Percentiles rank a stretch among this genome's conserved stretches.
phyloP scores from a whole-genome alignment of 2,888 invertebrate genomes.

The Microplitis deprimator region DNA sequence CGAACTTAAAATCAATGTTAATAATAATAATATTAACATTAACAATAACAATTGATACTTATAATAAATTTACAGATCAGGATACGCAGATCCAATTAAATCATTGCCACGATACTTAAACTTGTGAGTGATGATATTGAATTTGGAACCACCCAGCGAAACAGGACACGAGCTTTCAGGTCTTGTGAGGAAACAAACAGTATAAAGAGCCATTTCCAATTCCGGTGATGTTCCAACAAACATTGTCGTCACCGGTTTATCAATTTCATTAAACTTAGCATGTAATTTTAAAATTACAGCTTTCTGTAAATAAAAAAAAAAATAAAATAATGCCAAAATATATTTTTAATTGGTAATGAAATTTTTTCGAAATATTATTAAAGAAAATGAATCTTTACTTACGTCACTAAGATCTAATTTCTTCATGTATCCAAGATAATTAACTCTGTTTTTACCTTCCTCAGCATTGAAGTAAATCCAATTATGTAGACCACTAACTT shows the following conservation, averaged over 20 bases:
- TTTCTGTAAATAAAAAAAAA: constrained; percentile 75
- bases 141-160: constrained; percentile 79
- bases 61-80: constrained; percentile 76
- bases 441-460: constrained; percentile 79
- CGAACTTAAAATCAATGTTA: not conserved
- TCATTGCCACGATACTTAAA: constrained; percentile 84
- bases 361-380: not conserved
- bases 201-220: constrained; percentile 90
- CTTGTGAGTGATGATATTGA: constrained; percentile 82
- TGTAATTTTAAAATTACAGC: constrained; percentile 82
- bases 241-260: constrained; percentile 84
- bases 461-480: constrained; percentile 90
- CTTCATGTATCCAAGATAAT: constrained; percentile 87
- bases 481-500: constrained; percentile 89
- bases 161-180: constrained; percentile 83
- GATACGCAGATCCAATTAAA: constrained; percentile 86
- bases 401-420: constrained; percentile 81
- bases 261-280: constrained; percentile 79
- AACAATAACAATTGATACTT: not conserved
- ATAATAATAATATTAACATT: not conserved
- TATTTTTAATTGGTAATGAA: not conserved
- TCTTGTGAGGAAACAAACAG: constrained; percentile 86
- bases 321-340: not conserved
- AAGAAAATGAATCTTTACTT: constrained; percentile 65
- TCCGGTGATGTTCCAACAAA: constrained; percentile 92